phyloP scores from a whole-genome alignment of 2,888 invertebrate species.

The Ethmia dodecea region DNA sequence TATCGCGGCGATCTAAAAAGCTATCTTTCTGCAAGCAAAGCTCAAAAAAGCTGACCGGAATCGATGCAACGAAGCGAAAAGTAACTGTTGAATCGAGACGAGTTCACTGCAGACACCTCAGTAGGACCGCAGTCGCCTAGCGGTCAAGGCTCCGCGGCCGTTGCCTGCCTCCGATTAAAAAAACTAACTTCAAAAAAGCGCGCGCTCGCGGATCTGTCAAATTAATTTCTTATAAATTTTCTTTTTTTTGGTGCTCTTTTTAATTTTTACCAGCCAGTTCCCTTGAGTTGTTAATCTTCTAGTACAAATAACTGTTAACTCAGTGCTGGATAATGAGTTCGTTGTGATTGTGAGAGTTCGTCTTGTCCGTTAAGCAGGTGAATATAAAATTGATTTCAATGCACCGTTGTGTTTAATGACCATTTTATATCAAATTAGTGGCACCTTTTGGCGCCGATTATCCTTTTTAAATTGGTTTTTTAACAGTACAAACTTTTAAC shows the following conservation, averaged over 20 bases:
- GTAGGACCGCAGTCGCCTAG: conserved; percentile 62
- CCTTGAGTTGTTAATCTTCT: conserved; percentile 45
- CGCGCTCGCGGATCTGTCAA: conserved; percentile 61
- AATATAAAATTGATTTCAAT: conserved; percentile 52
- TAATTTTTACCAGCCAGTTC: conserved; percentile 14
- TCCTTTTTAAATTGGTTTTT: neutral
- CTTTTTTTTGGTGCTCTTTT: conserved; percentile 21
- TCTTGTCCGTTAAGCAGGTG: conserved; percentile 66
- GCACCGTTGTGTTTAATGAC: conserved; percentile 38
- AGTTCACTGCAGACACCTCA: conserved; percentile 51
- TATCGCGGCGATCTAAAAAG: neutral
- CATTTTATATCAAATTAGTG: neutral
- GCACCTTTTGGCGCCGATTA: neutral
- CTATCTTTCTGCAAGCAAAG: conserved; percentile 1
- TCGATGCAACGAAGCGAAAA: conserved; percentile 70
- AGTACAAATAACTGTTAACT: conserved; percentile 66
- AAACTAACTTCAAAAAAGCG: conserved; percentile 54
- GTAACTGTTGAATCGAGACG: conserved; percentile 65
- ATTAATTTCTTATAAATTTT: conserved; percentile 28
- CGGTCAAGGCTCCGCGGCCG: conserved; percentile 66
- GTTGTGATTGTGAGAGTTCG: conserved; percentile 65
- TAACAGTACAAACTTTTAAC: neutral
- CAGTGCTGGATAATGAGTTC: conserved; percentile 69
- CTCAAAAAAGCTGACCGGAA: conserved; percentile 37
- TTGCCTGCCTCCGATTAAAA: conserved; percentile 29